Evolutionary conservation across 2,113 vertebrate species (phyloP), one percentile per base, ranked within the genome.

Genomic region (Sardina pilchardus): DNA sequence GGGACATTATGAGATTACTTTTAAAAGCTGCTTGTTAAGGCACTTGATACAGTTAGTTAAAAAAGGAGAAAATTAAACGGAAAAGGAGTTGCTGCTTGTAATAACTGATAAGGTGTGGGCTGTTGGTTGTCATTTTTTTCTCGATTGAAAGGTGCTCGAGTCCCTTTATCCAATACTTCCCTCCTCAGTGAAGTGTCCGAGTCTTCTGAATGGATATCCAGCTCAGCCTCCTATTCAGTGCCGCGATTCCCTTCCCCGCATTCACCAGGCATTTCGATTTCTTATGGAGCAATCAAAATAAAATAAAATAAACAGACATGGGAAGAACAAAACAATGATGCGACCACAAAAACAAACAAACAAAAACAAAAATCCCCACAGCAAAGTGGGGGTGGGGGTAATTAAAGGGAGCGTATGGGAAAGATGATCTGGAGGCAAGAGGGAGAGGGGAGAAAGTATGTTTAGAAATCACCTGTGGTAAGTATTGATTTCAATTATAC

Each of bases 1-100:
- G 10, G 71, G 30, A 12, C 4, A 19, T 78, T 36, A 78, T 78
- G 71, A 36, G 71, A 96, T 97, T 97, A 96, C 93, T 98, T 96
- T 95, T 88, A 90, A 92, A 96, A 97, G 97, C 95, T 97, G 97
- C 97, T 97, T 95, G 90, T 93, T 99, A 99, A 99, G 98, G 98
- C 98, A 99, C 98, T 99, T 99, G 94, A 97, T 98, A 98, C 96
- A 97, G 97, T 97, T 96, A 95, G 95, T 95, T 96, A 96, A 95
- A 95, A 97, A 96, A 92, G 91, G 85, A 90, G 91, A 89, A 90
- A 89, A 90, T 92, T 85, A 47, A 87, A 88, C 81, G 0, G 82
- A 19, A 39, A 45, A 83, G 43, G 88, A 85, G 88, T 83, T 88
- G 71, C 71, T 78, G 71, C 14, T 34, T 78, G 30, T 34, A 78